Conservation (phyloP, 2,797 vertebrate species). For the Danio kyathit region DNA sequence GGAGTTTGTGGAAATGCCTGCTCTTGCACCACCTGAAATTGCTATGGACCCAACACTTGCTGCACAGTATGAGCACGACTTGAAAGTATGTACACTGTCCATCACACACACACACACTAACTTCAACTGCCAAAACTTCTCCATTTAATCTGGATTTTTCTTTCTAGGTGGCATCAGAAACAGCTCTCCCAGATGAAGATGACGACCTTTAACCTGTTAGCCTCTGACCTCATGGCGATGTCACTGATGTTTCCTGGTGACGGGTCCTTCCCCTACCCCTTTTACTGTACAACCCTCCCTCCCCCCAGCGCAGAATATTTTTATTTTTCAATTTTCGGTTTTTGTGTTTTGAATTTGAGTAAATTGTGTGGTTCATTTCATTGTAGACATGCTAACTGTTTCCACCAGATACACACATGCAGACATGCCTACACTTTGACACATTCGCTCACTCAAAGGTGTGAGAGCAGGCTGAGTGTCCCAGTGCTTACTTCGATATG, state of each 20-base stretch:
- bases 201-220: slow-evolving; percentile 88
- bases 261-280: slow-evolving; percentile 61
- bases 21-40: slow-evolving; percentile 85
- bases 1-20: slow-evolving; percentile 87
- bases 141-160: background rate
- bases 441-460: slow-evolving; percentile 64
- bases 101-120: background rate
- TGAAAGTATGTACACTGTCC: slow-evolving; percentile 75
- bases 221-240: slow-evolving; percentile 63
- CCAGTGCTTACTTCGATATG: slow-evolving; percentile 64
- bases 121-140: background rate
- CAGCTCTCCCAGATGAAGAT: slow-evolving; percentile 86
- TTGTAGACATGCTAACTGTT: slow-evolving; percentile 69
- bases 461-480: slow-evolving; percentile 55
- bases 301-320: slow-evolving; percentile 79
- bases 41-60: slow-evolving; percentile 83
- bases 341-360: slow-evolving; percentile 75
- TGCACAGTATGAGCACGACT: slow-evolving; percentile 83
- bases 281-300: slow-evolving; percentile 75
- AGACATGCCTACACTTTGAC: slow-evolving; percentile 64
- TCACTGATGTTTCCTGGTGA: slow-evolving; percentile 47
- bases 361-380: slow-evolving; percentile 79
- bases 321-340: slow-evolving; percentile 79
- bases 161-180: slow-evolving; percentile 81
- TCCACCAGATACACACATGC: slow-evolving; percentile 37